A percentile compares a stretch with the other conserved stretches of the same genome.
phyloP scores from a whole-genome alignment of 2,888 invertebrate species.

The Sympetrum striolatum region DNA sequence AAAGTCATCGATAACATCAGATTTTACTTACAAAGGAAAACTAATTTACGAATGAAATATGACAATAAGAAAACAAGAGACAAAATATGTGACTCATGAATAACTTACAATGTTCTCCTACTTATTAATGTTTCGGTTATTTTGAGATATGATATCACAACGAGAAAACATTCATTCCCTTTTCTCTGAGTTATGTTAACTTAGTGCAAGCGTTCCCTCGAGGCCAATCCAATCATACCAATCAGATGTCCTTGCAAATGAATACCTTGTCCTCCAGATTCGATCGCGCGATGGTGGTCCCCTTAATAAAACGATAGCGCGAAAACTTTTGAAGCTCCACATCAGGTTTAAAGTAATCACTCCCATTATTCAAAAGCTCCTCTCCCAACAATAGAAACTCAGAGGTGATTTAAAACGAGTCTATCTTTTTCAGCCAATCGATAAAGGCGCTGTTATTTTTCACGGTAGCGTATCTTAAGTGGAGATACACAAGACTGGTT shows the following conservation, averaged over 20 bases:
- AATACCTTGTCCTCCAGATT: background rate
- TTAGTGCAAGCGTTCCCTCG: background rate
- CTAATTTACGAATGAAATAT: too few species aligned
- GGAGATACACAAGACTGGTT: constrained; percentile 3
- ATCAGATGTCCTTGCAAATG: background rate
- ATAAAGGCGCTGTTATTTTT: background rate
- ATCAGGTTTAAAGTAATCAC: constrained; percentile 9
- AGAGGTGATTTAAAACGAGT: background rate
- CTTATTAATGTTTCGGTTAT: background rate
- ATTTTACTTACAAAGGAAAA: too few species aligned
- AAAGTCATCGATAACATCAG: too few species aligned
- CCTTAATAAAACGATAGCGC: background rate
- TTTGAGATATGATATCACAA: background rate
- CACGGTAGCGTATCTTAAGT: constrained; percentile 13
- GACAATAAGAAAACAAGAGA: too few species aligned
- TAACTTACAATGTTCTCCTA: too few species aligned
- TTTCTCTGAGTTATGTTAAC: background rate
- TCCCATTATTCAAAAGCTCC: constrained; percentile 10
- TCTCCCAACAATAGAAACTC: background rate
- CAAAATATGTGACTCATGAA: too few species aligned
- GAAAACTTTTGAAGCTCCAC: background rate
- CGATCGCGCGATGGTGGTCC: background rate
- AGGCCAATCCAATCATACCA: background rate
- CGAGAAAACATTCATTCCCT: background rate
- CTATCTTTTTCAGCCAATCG: background rate